phyloP scores from a whole-genome alignment of 2,113 vertebrate genomes.

The Thunnus thynnus region DNA sequence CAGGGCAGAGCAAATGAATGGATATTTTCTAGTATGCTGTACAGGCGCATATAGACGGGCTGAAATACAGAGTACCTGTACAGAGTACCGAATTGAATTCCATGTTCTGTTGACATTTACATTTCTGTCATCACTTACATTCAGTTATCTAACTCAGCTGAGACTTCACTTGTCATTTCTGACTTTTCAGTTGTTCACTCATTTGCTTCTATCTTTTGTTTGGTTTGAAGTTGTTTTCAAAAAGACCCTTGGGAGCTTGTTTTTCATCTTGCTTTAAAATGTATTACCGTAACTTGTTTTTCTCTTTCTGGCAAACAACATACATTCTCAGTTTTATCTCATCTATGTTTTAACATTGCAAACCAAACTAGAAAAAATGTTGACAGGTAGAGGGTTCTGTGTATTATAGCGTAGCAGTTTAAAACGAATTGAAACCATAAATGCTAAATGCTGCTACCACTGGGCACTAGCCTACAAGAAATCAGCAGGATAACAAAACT shows the following conservation, averaged over 20 bases:
- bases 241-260: constrained; percentile 15
- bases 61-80: constrained; percentile 9
- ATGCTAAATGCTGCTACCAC: constrained; percentile 33
- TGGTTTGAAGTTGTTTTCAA: constrained; percentile 34
- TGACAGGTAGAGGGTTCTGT: not conserved
- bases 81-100: not conserved
- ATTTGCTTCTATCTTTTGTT: constrained; percentile 31
- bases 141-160: constrained; percentile 18
- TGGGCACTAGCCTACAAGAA: constrained; percentile 32
- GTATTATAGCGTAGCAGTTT: not conserved
- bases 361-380: constrained; percentile 2
- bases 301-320: constrained; percentile 3
- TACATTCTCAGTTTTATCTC: not conserved
- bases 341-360: constrained; percentile 9
- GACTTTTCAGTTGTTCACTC: constrained; percentile 36
- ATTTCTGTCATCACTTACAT: constrained; percentile 19
- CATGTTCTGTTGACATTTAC: constrained; percentile 10
- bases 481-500: constrained; percentile 17
- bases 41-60: not conserved
- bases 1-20: constrained; percentile 9
- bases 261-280: constrained; percentile 41
- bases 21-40: constrained; percentile 6
- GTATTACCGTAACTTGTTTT: not conserved
- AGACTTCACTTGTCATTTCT: constrained; percentile 24
- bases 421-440: constrained; percentile 42